phyloP scores from a whole-genome alignment of 2,888 invertebrate species.

The Protodeltote pygarga region DNA sequence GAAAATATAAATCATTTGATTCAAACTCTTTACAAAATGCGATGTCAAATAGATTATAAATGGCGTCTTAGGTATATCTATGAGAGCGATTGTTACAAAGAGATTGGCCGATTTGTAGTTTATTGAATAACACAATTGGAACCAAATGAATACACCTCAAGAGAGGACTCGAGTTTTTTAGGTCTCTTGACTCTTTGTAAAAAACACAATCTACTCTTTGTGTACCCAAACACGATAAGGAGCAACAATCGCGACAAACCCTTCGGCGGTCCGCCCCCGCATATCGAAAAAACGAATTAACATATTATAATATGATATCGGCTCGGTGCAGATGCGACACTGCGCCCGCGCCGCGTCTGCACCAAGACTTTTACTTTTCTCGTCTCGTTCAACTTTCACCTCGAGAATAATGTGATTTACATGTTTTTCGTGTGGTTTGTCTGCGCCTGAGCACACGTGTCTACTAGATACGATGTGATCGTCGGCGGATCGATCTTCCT shows the following conservation, averaged over 20 bases:
- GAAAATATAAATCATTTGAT: conserved; percentile 73
- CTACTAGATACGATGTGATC: conserved; percentile 53
- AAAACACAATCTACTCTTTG: conserved; percentile 72
- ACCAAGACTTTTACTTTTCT: conserved; percentile 82
- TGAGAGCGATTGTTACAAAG: conserved; percentile 65
- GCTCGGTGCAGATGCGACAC: conserved; percentile 70
- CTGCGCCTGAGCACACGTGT: conserved; percentile 57
- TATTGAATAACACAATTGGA: conserved; percentile 70
- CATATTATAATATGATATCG: conserved; percentile 76
- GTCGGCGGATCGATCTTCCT: conserved; percentile 66
- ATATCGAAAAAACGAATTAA: conserved; percentile 64
- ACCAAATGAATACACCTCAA: conserved; percentile 64
- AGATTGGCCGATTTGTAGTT: conserved; percentile 78
- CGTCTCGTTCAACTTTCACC: conserved; percentile 83
- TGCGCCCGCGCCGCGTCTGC: conserved; percentile 46
- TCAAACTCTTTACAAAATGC: conserved; percentile 63
- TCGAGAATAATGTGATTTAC: conserved; percentile 78
- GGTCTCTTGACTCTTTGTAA: conserved; percentile 67
- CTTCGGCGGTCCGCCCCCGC: conserved; percentile 65
- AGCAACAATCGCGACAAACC: conserved; percentile 70
- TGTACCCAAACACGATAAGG: conserved; percentile 67
- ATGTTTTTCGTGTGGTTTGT: conserved; percentile 63
- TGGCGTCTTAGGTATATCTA: conserved; percentile 62
- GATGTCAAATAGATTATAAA: conserved; percentile 74
- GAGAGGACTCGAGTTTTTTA: conserved; percentile 68